A percentile compares a stretch with the other conserved stretches of the same genome.
phyloP scores from a whole-genome alignment of 2,797 vertebrate species.

The Sternarchorhynchus goeldii region DNA sequence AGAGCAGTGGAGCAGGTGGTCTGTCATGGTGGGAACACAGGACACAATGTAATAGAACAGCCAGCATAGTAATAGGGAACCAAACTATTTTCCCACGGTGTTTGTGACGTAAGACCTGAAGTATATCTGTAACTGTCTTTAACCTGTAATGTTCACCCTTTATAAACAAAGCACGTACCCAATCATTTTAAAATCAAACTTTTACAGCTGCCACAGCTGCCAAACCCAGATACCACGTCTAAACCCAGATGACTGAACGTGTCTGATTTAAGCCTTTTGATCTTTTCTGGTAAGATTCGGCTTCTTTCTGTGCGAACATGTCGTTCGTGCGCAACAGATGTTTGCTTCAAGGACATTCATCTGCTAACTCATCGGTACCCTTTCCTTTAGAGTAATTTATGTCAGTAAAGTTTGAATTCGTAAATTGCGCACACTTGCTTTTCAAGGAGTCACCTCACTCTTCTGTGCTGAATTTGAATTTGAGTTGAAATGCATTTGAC shows the following conservation, averaged over 20 bases:
- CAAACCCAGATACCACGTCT: conserved; percentile 9
- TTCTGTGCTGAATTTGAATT: no score
- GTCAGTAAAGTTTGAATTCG: not conserved
- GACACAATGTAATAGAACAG: not conserved
- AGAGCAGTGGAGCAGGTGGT: no score
- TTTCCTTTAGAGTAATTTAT: not conserved
- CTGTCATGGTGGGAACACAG: no score
- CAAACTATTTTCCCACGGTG: not conserved
- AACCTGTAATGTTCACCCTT: not conserved
- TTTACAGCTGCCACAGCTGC: not conserved
- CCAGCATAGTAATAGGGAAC: not conserved
- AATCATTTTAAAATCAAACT: conserved; percentile 14
- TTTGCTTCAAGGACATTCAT: not conserved
- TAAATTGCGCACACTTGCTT: not conserved
- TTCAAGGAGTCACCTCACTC: no score
- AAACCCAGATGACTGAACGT: not conserved
- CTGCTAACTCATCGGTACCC: not conserved
- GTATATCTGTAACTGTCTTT: not conserved
- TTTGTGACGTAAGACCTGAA: not conserved
- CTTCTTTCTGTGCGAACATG: not conserved
- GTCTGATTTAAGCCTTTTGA: conserved; percentile 1
- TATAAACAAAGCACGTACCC: conserved; percentile 23
- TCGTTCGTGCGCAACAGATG: not conserved
- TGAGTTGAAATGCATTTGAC: no score
- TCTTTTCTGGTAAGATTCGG: not conserved